A percentile compares a stretch with the other conserved stretches of the same genome.
Evolutionary conservation across 2,797 vertebrate genomes (phyloP).

Genomic region (Leuciscus waleckii): DNA sequence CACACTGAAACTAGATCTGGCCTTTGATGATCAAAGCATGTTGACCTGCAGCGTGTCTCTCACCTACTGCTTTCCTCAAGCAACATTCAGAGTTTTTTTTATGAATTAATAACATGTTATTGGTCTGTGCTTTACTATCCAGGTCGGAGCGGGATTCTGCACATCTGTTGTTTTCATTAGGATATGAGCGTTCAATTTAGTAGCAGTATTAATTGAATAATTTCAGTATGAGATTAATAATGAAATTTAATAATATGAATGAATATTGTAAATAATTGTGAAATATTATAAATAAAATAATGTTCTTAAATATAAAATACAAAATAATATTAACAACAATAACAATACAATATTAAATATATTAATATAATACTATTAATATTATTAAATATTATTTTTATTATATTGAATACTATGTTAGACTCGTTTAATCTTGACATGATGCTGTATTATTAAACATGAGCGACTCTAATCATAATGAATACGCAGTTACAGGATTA

Average conservation of each 20-base stretch:
- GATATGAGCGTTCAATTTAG: background rate
- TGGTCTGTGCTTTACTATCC: background rate
- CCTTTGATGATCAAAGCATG: conserved; percentile 7
- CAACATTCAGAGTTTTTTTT: background rate
- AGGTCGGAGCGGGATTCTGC: too few species aligned
- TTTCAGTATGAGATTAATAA: background rate
- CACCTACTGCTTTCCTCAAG: background rate
- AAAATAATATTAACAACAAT: too few species aligned
- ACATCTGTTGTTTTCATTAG: background rate
- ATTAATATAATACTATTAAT: too few species aligned
- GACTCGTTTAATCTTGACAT: background rate
- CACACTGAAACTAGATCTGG: background rate
- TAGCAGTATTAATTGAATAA: background rate
- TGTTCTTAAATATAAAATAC: too few species aligned
- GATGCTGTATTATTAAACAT: background rate
- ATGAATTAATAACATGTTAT: background rate
- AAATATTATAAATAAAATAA: too few species aligned
- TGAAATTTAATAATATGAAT: background rate
- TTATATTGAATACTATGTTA: too few species aligned
- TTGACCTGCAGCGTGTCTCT: background rate
- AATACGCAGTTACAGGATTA: background rate
- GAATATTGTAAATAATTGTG: too few species aligned
- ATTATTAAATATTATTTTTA: too few species aligned
- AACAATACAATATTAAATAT: too few species aligned
- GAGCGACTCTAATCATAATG: background rate